Conservation (phyloP, 1,140 invertebrate genomes). For the Heliothis virescens region DNA sequence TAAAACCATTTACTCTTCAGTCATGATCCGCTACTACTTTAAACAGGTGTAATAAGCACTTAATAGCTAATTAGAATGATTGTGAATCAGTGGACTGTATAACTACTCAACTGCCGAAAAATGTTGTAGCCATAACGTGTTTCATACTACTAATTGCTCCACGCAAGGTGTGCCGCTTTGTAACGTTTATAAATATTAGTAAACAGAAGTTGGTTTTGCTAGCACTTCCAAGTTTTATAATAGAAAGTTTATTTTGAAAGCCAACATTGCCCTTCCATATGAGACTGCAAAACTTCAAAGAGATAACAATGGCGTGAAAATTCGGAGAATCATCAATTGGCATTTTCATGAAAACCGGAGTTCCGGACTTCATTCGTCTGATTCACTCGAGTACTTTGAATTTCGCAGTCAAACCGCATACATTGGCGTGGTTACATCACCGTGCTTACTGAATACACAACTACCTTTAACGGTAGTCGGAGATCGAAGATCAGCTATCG, state of each 20-base stretch:
- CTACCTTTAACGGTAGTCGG: neutral
- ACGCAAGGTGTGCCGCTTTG: slow-evolving; percentile 12
- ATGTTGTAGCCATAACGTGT: slow-evolving; percentile 11
- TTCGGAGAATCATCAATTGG: no score
- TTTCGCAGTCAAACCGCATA: no score
- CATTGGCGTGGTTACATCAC: neutral
- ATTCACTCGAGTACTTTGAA: no score
- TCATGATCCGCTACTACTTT: neutral
- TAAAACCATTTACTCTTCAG: neutral
- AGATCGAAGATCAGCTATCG: slow-evolving; percentile 35
- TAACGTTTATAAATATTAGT: neutral
- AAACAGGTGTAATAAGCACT: neutral
- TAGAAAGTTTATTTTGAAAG: neutral
- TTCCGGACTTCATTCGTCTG: neutral
- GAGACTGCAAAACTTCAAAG: no score
- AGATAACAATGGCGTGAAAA: neutral
- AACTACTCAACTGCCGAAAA: slow-evolving; percentile 2
- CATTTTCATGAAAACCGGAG: neutral
- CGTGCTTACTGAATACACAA: neutral
- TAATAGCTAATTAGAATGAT: slow-evolving; percentile 1
- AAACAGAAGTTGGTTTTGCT: neutral
- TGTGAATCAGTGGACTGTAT: neutral
- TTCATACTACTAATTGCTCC: neutral
- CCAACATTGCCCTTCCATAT: neutral
- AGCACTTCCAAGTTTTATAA: no score